Evolutionary conservation across 2,888 invertebrate genomes (phyloP).

Genomic region (Synanthedon myopaeformis): DNA sequence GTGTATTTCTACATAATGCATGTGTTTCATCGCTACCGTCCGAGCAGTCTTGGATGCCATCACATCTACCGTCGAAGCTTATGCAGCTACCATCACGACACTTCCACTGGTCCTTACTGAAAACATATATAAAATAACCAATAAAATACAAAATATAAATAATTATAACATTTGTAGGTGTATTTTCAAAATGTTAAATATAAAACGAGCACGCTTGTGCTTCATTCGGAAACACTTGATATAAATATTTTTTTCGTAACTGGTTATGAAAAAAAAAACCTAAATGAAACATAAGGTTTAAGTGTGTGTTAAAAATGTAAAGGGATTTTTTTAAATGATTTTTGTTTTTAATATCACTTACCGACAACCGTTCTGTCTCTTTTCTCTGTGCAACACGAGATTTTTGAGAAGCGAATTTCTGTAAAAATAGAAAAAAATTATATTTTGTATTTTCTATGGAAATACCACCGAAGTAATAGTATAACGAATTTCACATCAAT

Average conservation of each 20-base stretch:
- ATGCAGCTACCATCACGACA: conserved; percentile 46
- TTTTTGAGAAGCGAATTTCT: not conserved
- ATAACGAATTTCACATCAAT: too few species aligned
- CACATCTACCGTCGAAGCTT: conserved; percentile 43
- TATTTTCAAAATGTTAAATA: too few species aligned
- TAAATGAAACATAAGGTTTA: too few species aligned
- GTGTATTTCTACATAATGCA: conserved; percentile 32
- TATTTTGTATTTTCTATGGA: too few species aligned
- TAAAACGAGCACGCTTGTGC: too few species aligned
- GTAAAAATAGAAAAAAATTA: not conserved
- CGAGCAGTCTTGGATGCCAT: conserved; percentile 40
- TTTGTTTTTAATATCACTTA: not conserved
- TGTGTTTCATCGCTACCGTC: conserved; percentile 48
- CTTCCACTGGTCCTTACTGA: conserved; percentile 31
- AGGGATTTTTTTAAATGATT: not conserved
- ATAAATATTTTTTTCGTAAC: too few species aligned
- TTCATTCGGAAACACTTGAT: too few species aligned
- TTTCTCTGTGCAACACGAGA: not conserved
- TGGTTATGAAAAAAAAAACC: too few species aligned
- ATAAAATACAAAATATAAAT: not conserved
- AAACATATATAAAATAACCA: conserved; percentile 4
- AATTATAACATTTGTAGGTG: too few species aligned
- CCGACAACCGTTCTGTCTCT: not conserved
- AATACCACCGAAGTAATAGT: too few species aligned
- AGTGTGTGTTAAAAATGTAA: not conserved